Conservation (phyloP, 1,140 invertebrate genomes). For the Periplaneta americana region DNA sequence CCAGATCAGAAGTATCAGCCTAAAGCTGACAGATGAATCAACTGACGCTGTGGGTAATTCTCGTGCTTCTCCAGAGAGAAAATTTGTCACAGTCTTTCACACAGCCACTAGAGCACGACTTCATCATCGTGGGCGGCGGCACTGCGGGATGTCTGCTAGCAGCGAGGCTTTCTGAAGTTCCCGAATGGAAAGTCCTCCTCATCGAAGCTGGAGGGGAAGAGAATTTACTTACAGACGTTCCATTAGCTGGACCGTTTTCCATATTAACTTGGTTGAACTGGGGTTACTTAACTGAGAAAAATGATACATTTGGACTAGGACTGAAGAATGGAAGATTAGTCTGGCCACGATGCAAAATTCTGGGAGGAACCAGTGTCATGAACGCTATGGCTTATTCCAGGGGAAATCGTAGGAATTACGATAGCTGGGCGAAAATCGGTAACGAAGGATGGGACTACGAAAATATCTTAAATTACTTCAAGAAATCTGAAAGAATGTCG, state of each 20-base stretch:
- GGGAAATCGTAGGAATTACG: slow-evolving; percentile 70
- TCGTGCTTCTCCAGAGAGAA: too few species aligned
- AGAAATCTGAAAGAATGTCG: slow-evolving; percentile 65
- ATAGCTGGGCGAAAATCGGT: slow-evolving; percentile 70
- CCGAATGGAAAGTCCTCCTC: slow-evolving; percentile 3
- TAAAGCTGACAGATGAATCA: too few species aligned
- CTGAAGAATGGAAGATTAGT: slow-evolving; percentile 49
- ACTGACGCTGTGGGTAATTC: too few species aligned
- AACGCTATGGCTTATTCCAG: slow-evolving; percentile 92
- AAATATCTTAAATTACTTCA: slow-evolving; percentile 76
- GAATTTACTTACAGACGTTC: not conserved
- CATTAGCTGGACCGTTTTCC: slow-evolving; percentile 16
- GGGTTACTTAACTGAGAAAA: not conserved
- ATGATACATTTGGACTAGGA: slow-evolving; percentile 34
- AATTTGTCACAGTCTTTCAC: too few species aligned
- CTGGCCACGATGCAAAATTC: slow-evolving; percentile 68
- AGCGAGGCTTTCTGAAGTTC: slow-evolving; percentile 27
- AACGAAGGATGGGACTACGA: slow-evolving; percentile 78
- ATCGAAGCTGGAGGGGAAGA: slow-evolving; percentile 7
- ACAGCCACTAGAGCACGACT: slow-evolving; percentile 18
- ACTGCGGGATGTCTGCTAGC: slow-evolving; percentile 46
- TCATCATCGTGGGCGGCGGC: slow-evolving; percentile 40
- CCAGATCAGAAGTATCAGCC: too few species aligned
- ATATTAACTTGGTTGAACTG: slow-evolving; percentile 24
- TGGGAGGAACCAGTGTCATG: slow-evolving; percentile 79